Base-by-base conservation (phyloP, 1,140 invertebrate genomes). In the Lordiphosa clarofinis region DNA sequence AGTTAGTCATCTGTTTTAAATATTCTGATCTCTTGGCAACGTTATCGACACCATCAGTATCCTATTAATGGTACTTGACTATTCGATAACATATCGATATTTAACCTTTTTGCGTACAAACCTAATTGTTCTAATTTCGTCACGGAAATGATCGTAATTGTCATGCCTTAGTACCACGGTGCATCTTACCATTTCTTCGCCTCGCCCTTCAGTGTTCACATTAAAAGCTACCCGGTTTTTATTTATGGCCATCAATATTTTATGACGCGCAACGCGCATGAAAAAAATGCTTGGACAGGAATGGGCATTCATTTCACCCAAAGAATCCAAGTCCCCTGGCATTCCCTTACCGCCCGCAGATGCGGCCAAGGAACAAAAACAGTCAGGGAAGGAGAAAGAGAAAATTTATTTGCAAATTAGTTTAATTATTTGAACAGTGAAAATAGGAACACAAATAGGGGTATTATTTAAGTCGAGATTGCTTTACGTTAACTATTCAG, bases 221-320 rank as follows among this genome's bases (percentile, higher is more conserved):
- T 74, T 74, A 71, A 74, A 65, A 58, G 66, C 66, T 61, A 55
- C 48, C 73, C 66, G 73, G 66, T 76, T 71, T 57, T 76, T 75
- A 75, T 76, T 75, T 75, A 75, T 75, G 66, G 66, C 66, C 72
- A 76, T 75, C 73, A 76, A 75, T 75, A 76, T 75, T 75, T 75
- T 71, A 75, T 76, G 72, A 75, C 61, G 61, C 60, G 52, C 73
- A 75, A 70, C 59, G 72, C 65, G 63, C 60, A 47, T 37, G 50
- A 40, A 50, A 63, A 46, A 40, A 40, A 60, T 50, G 56, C 56
- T 24, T 61, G 59, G 56, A 61, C 59, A 61, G 59, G 48, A 42
- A 42, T 60, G 28, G 28, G 28, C 28, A 61, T 39, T 35, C 42
- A 59, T 37, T 13, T 12, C 31, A 57, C 49, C 28, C 58, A 40